These are phyloP conservation scores for Babylonia areolata DNA, from an alignment of 1,140 invertebrate genomes.

Conservation along the genomic window DNA sequence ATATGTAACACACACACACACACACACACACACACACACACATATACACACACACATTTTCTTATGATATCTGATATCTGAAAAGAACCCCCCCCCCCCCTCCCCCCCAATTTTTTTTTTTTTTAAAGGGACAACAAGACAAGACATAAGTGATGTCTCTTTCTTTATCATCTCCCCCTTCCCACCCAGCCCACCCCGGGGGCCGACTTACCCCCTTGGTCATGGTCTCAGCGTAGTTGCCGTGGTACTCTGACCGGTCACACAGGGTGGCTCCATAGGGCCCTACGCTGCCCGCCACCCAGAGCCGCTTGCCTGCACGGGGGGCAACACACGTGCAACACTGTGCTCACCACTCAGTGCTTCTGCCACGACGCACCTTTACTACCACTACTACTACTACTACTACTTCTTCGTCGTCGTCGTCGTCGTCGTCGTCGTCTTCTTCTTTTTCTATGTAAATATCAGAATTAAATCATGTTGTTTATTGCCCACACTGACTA, in stretches of 20 bases:
- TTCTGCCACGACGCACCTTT: too few relatives aligned
- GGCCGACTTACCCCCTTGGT: slow-evolving; percentile 77
- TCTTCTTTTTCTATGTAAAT: too few relatives aligned
- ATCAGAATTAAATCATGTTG: too few relatives aligned
- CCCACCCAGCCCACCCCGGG: neutral
- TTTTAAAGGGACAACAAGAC: neutral
- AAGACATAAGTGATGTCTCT: neutral
- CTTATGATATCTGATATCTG: neutral
- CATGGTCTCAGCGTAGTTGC: slow-evolving; percentile 85
- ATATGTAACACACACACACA: slow-evolving; percentile 14
- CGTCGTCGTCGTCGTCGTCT: too few relatives aligned
- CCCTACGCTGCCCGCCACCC: slow-evolving; percentile 87
- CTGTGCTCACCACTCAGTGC: too few relatives aligned
- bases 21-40: slow-evolving; percentile 12
- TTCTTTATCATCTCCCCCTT: too few relatives aligned
- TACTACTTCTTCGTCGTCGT: too few relatives aligned
- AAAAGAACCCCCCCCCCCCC: too few relatives aligned
- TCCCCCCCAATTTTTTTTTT: too few relatives aligned
- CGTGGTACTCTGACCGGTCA: slow-evolving; percentile 93
- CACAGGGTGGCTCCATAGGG: slow-evolving; percentile 91
- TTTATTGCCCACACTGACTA: too few relatives aligned
- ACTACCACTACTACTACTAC: too few relatives aligned
- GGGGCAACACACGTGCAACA: too few relatives aligned
- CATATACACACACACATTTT: neutral
- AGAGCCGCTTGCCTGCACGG: neutral